phyloP scores from a whole-genome alignment of 1,140 invertebrate genomes.

The Nymphalis io region DNA sequence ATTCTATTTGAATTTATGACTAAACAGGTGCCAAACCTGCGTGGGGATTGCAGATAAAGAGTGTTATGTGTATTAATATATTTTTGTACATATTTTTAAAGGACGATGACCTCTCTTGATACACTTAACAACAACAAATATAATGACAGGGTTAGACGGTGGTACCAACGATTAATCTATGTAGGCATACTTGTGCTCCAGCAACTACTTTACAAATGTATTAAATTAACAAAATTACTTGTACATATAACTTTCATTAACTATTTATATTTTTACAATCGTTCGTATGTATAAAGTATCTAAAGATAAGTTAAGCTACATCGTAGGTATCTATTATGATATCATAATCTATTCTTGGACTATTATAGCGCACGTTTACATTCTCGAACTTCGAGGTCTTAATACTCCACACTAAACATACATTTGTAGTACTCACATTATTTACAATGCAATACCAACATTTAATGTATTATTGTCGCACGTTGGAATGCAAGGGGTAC shows the following conservation, averaged over 20 bases:
- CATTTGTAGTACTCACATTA: slow-evolving; percentile 33
- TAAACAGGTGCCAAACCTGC: slow-evolving; percentile 21
- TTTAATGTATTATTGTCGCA: slow-evolving; percentile 12
- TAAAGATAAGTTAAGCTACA: slow-evolving; percentile 33
- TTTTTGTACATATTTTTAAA: background rate
- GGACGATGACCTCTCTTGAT: slow-evolving; percentile 1
- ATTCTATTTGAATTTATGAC: slow-evolving; percentile 42
- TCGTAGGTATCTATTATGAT: slow-evolving; percentile 59
- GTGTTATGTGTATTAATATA: slow-evolving; percentile 1
- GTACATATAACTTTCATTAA: background rate
- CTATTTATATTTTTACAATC: background rate
- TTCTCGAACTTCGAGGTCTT: slow-evolving; percentile 57
- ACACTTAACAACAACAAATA: background rate
- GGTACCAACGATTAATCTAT: too few species aligned
- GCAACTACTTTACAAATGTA: background rate
- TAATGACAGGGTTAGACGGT: background rate
- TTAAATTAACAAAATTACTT: too few species aligned
- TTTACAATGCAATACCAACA: slow-evolving; percentile 27
- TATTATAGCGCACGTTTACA: slow-evolving; percentile 56
- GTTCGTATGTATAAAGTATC: slow-evolving; percentile 18
- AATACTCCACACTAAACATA: slow-evolving; percentile 47
- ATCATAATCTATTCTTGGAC: slow-evolving; percentile 67
- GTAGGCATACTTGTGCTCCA: too few species aligned
- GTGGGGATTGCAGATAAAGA: slow-evolving; percentile 7
- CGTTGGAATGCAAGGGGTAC: slow-evolving; percentile 14